Evolutionary conservation across 2,113 vertebrate genomes (phyloP).

Genomic region (Gymnarchus niloticus): DNA sequence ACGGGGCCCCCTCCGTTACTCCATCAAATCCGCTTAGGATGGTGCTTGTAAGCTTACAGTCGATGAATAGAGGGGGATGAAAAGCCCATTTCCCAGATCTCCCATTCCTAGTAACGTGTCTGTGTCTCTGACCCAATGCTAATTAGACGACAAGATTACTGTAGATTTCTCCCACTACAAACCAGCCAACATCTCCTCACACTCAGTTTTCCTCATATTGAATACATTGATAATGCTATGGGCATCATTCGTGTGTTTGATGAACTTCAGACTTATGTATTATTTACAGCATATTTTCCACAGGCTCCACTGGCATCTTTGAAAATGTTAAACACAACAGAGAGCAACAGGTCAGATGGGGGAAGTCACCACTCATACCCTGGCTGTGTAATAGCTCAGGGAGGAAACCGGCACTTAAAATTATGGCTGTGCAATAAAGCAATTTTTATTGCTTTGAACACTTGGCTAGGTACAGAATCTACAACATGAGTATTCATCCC

Average conservation of each 20-base stretch:
- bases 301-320: neutral
- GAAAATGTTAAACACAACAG: neutral
- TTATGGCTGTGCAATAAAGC: neutral
- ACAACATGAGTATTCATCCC: too few species aligned
- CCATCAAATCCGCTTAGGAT: neutral
- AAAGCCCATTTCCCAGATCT: neutral
- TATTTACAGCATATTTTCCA: neutral
- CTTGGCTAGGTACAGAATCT: too few species aligned
- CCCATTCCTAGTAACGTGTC: neutral
- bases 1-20: too few species aligned
- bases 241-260: too few species aligned
- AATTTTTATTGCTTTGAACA: too few species aligned
- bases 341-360: neutral
- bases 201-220: too few species aligned
- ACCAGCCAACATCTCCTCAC: neutral
- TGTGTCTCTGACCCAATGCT: neutral
- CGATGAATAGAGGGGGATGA: neutral
- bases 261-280: too few species aligned
- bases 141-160: neutral
- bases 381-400: too few species aligned
- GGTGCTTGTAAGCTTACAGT: neutral
- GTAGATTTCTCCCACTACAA: neutral
- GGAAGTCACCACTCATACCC: neutral
- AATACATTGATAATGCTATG: too few species aligned
- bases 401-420: neutral